Evolutionary conservation across 2,797 vertebrate genomes (phyloP), one percentile per base, ranked within the genome.

Genomic region (Carcharodon carcharias): DNA sequence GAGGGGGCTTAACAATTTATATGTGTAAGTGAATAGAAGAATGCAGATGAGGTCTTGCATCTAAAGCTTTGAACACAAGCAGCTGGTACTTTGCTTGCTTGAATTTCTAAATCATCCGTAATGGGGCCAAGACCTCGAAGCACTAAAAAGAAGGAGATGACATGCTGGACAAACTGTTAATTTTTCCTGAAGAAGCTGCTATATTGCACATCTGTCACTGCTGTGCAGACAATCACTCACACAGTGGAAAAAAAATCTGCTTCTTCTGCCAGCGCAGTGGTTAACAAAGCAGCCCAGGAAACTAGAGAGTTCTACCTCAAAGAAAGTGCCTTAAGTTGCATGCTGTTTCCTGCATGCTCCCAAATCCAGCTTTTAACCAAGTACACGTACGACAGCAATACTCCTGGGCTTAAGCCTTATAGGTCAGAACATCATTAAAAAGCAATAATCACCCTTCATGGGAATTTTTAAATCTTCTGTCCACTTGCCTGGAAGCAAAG

Each of bases 81-180:
- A 98, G 98, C 98, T 98, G 98, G 98, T 97, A 95, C 97, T 97
- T 97, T 97, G 97, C 98, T 98, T 97, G 98, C 98, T 98, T 98
- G 98, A 97, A 99, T 99, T 99, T 99, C 98, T 99, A 99, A 99
- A 99, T 99, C 99, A 99, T 98, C 98, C 97, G 98, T 99, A 99
- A 99, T 99, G 99, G 99, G 99, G 99, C 99, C 99, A 98, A 97
- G 99, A 99, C 99, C 99, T 99, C 98, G 96, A 98, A 98, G 98
- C 98, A 99, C 98, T 99, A 98, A 99, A 99, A 98, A 99, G 98
- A 98, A 98, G 97, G 96, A 97, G 98, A 98, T 99, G 99, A 99
- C 99, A 99, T 97, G 98, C 98, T 98, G 98, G 98, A 99, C 98
- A 99, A 99, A 99, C 98, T 99, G 98, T 98, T 98, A 98, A 98